Base-by-base conservation (phyloP, 2,113 vertebrate species). In the Perca schrenkii region DNA sequence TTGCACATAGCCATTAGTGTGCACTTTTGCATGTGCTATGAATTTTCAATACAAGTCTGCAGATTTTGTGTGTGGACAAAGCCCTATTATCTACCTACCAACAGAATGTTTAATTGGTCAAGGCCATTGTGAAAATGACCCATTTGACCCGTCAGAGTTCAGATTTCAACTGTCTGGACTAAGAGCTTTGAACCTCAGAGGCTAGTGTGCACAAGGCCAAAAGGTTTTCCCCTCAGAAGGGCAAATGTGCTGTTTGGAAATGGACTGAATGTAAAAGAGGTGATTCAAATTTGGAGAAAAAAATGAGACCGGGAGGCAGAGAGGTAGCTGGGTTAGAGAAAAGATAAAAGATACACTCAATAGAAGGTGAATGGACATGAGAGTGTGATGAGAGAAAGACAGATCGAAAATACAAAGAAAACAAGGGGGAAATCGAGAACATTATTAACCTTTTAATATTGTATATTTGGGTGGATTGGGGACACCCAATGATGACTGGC, bases 151-250 rank as follows among this genome's bases (percentile, higher is more conserved):
- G 8, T 74, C 53, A 74, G 40, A 71, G 70, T 52, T 89, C 88
- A 88, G n/a, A 89, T 89, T 89, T 90, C 61, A 83, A 71, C 72
- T 31, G 80, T 89, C 76, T 88, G 82, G 84, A 86, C 76, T 1
- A 28, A 21, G 56, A n/a, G 70, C 60, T 86, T 81, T 86, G 76
- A 88, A 82, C 68, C 73, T 76, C 60, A 71, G 78, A 79, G 66
- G 57, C 49, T 21, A 19, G 65, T 4, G 36, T 71, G 25, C 40
- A 58, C 73, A 87, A 73, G 80, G 72, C n/a, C 72, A 86, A 62
- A 83, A 66, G 72, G 82, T 82, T 79, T 19, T 64, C 49, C 82
- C 78, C 77, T 61, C 57, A 40, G 69, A 81, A 83, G 71, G 46
- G 2, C 28, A 80, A 84, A 90, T 64, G 56, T 19, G 15, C 66